A percentile compares a stretch with the other conserved stretches of the same genome.
Conservation (phyloP, 2,888 invertebrate genomes). For the Busseola fusca region DNA sequence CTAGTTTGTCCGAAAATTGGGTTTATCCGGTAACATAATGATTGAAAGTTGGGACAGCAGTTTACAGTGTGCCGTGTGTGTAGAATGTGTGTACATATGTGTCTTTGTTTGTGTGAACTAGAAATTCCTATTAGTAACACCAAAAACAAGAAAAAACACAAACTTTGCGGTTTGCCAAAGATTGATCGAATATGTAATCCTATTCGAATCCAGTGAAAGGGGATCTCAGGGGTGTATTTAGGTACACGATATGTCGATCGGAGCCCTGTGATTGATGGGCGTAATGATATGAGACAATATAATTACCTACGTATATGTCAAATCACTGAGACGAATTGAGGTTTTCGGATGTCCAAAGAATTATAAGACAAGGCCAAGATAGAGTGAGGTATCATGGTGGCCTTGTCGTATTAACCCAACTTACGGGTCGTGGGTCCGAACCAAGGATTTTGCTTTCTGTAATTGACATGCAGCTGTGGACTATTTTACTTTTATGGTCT, state of each 20-base stretch:
- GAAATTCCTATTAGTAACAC: background rate
- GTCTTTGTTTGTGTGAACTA: background rate
- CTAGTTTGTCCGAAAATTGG: constrained; percentile 14
- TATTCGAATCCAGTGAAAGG: constrained; percentile 55
- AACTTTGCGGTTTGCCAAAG: constrained; percentile 47
- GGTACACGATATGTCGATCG: constrained; percentile 42
- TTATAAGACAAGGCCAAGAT: background rate
- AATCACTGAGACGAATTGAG: constrained; percentile 27
- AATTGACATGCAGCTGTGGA: background rate
- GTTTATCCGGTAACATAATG: background rate
- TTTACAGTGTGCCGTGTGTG: background rate
- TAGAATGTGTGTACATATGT: background rate
- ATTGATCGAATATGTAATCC: constrained; percentile 58
- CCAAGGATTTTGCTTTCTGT: background rate
- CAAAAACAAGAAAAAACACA: constrained; percentile 1
- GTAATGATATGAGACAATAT: constrained; percentile 47
- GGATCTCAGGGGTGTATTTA: constrained; percentile 63
- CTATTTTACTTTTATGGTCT: background rate
- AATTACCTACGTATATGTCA: constrained; percentile 37
- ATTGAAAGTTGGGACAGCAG: constrained; percentile 1
- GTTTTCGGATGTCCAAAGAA: background rate
- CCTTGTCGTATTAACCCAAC: background rate
- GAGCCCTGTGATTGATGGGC: constrained; percentile 60
- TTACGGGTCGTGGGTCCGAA: background rate
- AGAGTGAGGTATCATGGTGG: no score